A percentile compares a stretch with the other conserved stretches of the same genome.
Conservation (phyloP, 2,888 invertebrate species). For the Phania funesta region DNA sequence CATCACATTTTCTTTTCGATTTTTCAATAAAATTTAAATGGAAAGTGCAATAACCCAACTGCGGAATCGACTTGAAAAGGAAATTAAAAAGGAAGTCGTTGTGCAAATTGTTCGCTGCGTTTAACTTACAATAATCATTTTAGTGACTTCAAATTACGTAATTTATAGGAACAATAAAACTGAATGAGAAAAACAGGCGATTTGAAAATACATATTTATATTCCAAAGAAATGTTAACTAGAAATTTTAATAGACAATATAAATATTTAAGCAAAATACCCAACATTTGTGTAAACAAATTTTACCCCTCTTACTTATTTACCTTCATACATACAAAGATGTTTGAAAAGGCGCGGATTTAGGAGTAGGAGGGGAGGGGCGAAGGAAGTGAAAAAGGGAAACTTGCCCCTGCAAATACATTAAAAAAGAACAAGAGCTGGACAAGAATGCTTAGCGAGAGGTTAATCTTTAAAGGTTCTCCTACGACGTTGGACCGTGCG, state of each 20-base stretch:
- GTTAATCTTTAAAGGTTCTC: no score
- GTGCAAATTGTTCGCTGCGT: slow-evolving; percentile 42
- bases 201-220: neutral
- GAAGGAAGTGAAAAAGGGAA: no score
- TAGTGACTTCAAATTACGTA: neutral
- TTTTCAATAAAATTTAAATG: slow-evolving; percentile 13
- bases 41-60: neutral
- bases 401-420: no score
- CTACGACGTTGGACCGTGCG: no score
- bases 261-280: neutral
- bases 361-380: no score
- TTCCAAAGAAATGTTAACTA: neutral
- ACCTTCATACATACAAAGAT: no score
- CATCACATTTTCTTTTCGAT: neutral
- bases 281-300: slow-evolving; percentile 9
- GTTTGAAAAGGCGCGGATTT: no score
- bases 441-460: no score
- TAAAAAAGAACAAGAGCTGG: no score
- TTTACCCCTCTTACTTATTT: neutral
- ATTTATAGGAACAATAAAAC: neutral
- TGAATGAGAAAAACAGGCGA: neutral
- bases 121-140: slow-evolving; percentile 1
- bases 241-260: neutral
- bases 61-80: slow-evolving; percentile 52
- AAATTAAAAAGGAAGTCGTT: slow-evolving; percentile 58